Percentiles rank a stretch among this genome's conserved stretches.
phyloP scores from a whole-genome alignment of 2,888 invertebrate species.

The Erannis defoliaria region DNA sequence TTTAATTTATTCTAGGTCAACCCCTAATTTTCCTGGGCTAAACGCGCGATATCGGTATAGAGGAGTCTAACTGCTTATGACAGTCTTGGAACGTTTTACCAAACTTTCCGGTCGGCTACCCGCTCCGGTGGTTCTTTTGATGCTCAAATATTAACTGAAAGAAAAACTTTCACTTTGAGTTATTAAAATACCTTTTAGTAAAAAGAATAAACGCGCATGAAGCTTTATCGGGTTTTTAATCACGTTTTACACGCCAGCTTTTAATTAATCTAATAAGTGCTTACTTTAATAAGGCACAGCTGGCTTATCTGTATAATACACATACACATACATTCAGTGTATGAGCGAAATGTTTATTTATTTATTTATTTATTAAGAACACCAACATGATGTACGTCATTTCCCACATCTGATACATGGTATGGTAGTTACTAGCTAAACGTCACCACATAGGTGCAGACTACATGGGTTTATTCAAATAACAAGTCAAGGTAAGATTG shows the following conservation, averaged over 20 bases:
- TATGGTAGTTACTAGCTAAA: no score
- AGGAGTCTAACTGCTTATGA: slow-evolving; percentile 42
- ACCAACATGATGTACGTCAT: no score
- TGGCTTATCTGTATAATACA: not conserved
- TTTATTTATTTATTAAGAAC: not conserved
- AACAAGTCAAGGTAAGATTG: no score
- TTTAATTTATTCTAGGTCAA: no score
- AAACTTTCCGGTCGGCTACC: slow-evolving; percentile 44
- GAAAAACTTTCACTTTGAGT: slow-evolving; percentile 27
- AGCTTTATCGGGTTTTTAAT: not conserved
- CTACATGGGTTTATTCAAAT: no score
- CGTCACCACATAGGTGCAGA: no score
- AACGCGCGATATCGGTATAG: slow-evolving; percentile 35
- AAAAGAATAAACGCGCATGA: slow-evolving; percentile 10
- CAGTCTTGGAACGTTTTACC: slow-evolving; percentile 43
- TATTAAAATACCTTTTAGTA: slow-evolving; percentile 21
- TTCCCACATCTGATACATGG: no score
- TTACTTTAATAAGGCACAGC: not conserved
- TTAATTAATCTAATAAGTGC: slow-evolving; percentile 13
- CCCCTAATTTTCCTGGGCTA: no score
- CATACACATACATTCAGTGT: not conserved
- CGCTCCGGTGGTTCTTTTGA: slow-evolving; percentile 41
- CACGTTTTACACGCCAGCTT: slow-evolving; percentile 14
- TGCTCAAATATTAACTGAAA: slow-evolving; percentile 27
- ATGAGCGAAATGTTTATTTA: not conserved